Percentiles rank a stretch among this genome's conserved stretches.
Conservation (phyloP, 2,113 vertebrate species). For the Cavia porcellus region DNA sequence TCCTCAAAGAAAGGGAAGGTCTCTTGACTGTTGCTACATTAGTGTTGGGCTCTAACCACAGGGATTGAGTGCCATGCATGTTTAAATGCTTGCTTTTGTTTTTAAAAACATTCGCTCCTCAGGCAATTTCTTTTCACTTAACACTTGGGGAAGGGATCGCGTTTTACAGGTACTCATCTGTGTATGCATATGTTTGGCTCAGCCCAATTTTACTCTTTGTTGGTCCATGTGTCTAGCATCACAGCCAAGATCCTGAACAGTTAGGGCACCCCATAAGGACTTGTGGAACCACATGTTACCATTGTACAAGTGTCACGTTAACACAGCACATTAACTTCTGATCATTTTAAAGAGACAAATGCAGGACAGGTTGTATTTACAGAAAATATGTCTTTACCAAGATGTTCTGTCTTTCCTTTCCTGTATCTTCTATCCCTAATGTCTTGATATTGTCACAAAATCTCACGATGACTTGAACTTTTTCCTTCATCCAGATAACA, state of each 20-base stretch:
- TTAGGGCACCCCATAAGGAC: not conserved
- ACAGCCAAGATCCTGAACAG: not conserved
- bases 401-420: slow-evolving; percentile 24
- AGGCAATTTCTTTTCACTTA: slow-evolving; percentile 40
- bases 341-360: not conserved
- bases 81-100: not conserved
- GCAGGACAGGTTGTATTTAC: not conserved
- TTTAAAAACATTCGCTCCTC: not conserved
- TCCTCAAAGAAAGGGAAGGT: not conserved
- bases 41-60: not conserved
- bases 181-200: not conserved
- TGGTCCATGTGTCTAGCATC: not conserved
- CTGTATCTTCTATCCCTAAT: not conserved
- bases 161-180: not conserved
- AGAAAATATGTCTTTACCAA: slow-evolving; percentile 31
- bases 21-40: not conserved
- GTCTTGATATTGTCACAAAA: slow-evolving; percentile 5
- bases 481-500: not conserved
- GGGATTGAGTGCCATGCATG: not conserved
- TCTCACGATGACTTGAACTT: slow-evolving; percentile 35
- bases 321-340: not conserved
- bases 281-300: not conserved
- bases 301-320: slow-evolving; percentile 48
- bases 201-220: not conserved
- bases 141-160: not conserved